Evolutionary conservation across 2,797 vertebrate species (phyloP), one percentile per base, ranked within the genome.

Genomic region (Smutsia gigantea): DNA sequence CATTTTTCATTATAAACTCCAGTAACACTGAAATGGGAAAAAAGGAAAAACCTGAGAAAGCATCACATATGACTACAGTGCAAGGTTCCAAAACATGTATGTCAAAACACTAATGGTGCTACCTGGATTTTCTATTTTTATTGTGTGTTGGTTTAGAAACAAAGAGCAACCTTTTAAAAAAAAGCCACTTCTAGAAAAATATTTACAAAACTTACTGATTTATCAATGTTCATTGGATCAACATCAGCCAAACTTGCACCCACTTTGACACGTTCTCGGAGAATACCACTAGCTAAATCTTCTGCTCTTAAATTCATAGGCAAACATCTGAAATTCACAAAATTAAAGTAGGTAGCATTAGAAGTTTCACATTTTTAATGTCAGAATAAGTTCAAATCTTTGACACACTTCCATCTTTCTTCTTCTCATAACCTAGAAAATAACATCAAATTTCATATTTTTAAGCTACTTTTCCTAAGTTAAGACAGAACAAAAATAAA

Each of bases 221-320:
- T 99, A 98, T 99, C 99, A 87, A 99, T 98, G 98, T 99, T 99
- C 99, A 99, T 99, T 79, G 99, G 99, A 98, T 99, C 99, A 97
- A 99, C 99, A 75, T 99, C 99, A 39, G 99, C 99, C 98, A 99
- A 98, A 98, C 99, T 99, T 27, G 99, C 99, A 8, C 99, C 99
- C 93, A 99, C 99, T 99, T 99, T 99, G 17, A 99, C 99, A 46
- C 99, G 98, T 94, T 99, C 99, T 57, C 99, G 99, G 81, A 99
- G 98, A 94, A 99, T 99, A 57, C 99, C 99, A 64, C 99, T 99
- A 9, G 99, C 98, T 97, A 99, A 98, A 97, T 99, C 99, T 98
- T 99, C 99, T 51, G 99, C 98, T 81, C 99, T 99, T 75, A 99
- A 98, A 98, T 99, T 99, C 99, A 99, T 99, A 51, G 99, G 99